Evolutionary conservation across 2,888 invertebrate species (phyloP).

Genomic region (Brenthis daphne): DNA sequence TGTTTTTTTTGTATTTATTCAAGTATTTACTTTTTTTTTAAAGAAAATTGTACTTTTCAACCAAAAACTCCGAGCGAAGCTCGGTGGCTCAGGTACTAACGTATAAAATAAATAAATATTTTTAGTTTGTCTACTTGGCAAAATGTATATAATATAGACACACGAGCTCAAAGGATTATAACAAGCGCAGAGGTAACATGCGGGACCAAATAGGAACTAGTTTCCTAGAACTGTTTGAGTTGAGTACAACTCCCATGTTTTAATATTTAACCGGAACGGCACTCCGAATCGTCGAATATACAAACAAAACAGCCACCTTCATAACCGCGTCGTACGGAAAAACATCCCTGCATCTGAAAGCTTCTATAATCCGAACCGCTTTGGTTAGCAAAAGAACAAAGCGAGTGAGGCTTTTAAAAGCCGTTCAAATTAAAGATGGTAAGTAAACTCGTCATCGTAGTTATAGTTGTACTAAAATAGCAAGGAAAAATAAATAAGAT

Average conservation of each 20-base stretch:
- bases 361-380: slow-evolving; percentile 68
- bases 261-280: slow-evolving; percentile 73
- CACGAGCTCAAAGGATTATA: slow-evolving; percentile 36
- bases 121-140: neutral
- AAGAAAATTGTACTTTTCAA: no score
- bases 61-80: no score
- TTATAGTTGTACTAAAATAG: slow-evolving; percentile 64
- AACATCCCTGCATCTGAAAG: slow-evolving; percentile 61
- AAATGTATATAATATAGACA: slow-evolving; percentile 18
- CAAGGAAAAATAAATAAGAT: slow-evolving; percentile 74
- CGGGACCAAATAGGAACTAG: slow-evolving; percentile 40
- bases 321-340: slow-evolving; percentile 65
- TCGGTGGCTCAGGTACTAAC: no score
- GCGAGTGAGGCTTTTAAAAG: slow-evolving; percentile 51
- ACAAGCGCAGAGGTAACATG: slow-evolving; percentile 32
- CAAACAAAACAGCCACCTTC: slow-evolving; percentile 73
- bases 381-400: slow-evolving; percentile 56
- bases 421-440: slow-evolving; percentile 62
- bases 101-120: neutral
- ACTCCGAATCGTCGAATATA: slow-evolving; percentile 67
- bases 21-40: no score
- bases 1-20: no score
- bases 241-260: slow-evolving; percentile 60
- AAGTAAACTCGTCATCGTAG: slow-evolving; percentile 69
- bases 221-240: slow-evolving; percentile 42